phyloP scores from a whole-genome alignment of 2,888 invertebrate genomes.

The Oxycera nigricornis region DNA sequence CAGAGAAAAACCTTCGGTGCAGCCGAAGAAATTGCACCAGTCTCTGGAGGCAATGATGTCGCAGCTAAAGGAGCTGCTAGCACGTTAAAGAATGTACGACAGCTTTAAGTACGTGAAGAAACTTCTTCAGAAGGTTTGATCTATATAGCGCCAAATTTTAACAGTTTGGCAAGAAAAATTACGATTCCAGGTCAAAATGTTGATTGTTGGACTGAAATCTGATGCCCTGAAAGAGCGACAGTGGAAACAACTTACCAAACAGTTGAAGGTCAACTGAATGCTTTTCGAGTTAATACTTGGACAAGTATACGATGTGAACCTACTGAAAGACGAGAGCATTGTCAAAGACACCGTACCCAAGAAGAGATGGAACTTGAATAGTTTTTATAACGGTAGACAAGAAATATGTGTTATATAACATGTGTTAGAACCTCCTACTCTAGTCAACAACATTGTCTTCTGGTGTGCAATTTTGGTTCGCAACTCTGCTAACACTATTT shows the following conservation, averaged over 20 bases:
- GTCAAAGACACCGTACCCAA: constrained; percentile 97
- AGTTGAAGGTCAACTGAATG: constrained; percentile 94
- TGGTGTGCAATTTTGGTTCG: too few relatives aligned
- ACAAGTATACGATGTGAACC: constrained; percentile 98
- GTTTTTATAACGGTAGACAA: constrained; percentile 92
- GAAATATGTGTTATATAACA: background rate
- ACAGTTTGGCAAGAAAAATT: background rate
- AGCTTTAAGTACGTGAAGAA: constrained; percentile 98
- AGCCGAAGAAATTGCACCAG: constrained; percentile 96
- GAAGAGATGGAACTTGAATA: constrained; percentile 99
- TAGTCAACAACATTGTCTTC: too few relatives aligned
- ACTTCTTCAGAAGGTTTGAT: constrained; percentile 85
- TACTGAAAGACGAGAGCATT: constrained; percentile 90
- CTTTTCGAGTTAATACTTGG: constrained; percentile 93
- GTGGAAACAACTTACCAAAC: constrained; percentile 97
- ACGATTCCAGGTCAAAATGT: constrained; percentile 75
- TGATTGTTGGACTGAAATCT: constrained; percentile 97
- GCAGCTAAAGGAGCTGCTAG: constrained; percentile 94
- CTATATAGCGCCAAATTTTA: background rate
- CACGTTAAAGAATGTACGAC: constrained; percentile 94
- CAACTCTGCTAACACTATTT: too few relatives aligned
- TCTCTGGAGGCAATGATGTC: constrained; percentile 92
- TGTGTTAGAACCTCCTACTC: too few relatives aligned
- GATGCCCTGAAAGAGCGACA: constrained; percentile 99
- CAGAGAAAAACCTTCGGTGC: constrained; percentile 92